Evolutionary conservation across 2,888 invertebrate species (phyloP).

Genomic region (Lasioglossum villosulum): DNA sequence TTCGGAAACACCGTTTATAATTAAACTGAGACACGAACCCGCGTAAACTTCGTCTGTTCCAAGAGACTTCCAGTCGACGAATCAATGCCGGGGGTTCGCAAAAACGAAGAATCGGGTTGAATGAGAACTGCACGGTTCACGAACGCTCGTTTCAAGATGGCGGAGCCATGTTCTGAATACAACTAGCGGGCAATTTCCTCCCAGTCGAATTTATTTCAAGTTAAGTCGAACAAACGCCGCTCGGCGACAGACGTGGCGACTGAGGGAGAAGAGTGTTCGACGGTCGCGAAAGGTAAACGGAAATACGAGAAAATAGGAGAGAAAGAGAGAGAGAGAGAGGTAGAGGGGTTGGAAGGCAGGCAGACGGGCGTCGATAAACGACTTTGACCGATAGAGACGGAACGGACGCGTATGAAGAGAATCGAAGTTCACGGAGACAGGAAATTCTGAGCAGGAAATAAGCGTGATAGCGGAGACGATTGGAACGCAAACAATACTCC

Average conservation of each 20-base stretch:
- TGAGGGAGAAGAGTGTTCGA: neutral
- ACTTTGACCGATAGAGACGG: constrained; percentile 54
- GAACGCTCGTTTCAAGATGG: constrained; percentile 31
- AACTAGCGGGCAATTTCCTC: constrained; percentile 64
- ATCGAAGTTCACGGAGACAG: constrained; percentile 30
- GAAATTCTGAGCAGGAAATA: constrained; percentile 44
- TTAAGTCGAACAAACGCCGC: constrained; percentile 56
- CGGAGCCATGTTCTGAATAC: constrained; percentile 31
- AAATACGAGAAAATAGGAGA: constrained; percentile 39
- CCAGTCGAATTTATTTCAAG: constrained; percentile 63
- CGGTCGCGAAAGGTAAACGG: constrained; percentile 33
- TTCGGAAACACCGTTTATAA: neutral
- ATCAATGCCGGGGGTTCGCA: constrained; percentile 20
- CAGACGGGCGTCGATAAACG: constrained; percentile 33
- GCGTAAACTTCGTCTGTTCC: neutral
- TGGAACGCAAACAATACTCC: constrained; percentile 8
- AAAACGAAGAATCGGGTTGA: neutral
- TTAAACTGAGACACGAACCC: neutral
- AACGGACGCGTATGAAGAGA: constrained; percentile 24
- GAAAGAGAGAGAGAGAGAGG: constrained; percentile 6
- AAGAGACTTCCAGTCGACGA: constrained; percentile 17
- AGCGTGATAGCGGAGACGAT: constrained; percentile 18
- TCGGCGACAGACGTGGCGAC: constrained; percentile 32
- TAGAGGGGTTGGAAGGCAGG: neutral
- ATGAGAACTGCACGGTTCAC: constrained; percentile 13